Conservation (phyloP, 2,797 vertebrate species). For the Ctenopoma kingsleyae region DNA sequence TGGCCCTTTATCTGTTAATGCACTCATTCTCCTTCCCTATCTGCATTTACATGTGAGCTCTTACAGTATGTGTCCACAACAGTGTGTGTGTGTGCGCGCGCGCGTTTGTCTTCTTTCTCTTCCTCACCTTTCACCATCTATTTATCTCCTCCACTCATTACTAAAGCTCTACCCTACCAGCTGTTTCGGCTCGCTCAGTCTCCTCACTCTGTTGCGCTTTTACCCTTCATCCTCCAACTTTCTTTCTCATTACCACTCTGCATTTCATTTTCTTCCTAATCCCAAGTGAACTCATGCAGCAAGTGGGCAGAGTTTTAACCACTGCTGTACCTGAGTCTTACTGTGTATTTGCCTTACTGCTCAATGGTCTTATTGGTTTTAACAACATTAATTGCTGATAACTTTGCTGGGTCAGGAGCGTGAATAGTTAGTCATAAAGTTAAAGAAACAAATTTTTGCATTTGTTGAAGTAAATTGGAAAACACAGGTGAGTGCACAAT, state of each 20-base stretch:
- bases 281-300: background rate
- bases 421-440: too few relatives aligned
- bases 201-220: background rate
- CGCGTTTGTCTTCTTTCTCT: background rate
- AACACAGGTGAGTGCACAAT: too few relatives aligned
- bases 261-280: background rate
- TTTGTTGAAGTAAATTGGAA: too few relatives aligned
- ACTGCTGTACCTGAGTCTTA: background rate
- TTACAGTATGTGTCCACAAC: background rate
- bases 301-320: background rate
- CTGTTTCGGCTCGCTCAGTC: conserved; percentile 8
- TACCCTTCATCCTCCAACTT: background rate
- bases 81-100: background rate
- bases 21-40: conserved; percentile 5
- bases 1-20: conserved; percentile 24
- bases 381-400: background rate
- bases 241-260: background rate
- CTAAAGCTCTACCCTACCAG: conserved; percentile 21
- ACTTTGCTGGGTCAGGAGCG: background rate
- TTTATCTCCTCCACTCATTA: background rate
- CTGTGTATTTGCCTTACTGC: background rate
- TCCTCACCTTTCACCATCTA: conserved; percentile 7
- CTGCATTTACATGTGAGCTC: conserved; percentile 1
- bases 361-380: background rate
- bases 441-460: too few relatives aligned